These are phyloP conservation scores for Eristalinus sepulchralis DNA, from an alignment of 2,888 invertebrate species.

Conservation along the genomic window DNA sequence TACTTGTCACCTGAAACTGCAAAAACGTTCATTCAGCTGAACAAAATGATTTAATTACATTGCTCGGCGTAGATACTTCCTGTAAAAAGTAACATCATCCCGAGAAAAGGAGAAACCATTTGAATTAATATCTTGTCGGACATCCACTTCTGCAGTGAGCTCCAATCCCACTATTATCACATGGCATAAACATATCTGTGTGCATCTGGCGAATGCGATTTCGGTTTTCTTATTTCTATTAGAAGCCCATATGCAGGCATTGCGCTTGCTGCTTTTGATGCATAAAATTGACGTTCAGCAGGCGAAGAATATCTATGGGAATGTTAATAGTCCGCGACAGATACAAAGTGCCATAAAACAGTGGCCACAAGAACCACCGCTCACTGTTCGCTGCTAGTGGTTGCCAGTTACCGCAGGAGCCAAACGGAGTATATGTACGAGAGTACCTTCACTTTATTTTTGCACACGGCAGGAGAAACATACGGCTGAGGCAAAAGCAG, in stretches of 20 bases:
- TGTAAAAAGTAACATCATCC: background rate
- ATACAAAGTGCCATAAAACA: conserved; percentile 69
- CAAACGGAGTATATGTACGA: conserved; percentile 10
- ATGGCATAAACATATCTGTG: background rate
- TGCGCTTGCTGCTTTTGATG: conserved; percentile 61
- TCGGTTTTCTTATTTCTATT: background rate
- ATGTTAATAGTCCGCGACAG: conserved; percentile 68
- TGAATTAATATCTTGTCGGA: background rate
- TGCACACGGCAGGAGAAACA: conserved; percentile 1
- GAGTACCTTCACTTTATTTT: conserved; percentile 3
- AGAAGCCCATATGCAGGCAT: conserved; percentile 12
- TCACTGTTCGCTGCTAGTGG: conserved; percentile 16
- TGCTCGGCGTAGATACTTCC: background rate
- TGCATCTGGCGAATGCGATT: conserved; percentile 6
- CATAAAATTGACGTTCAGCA: conserved; percentile 57
- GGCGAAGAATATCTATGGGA: conserved; percentile 54
- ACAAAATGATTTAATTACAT: background rate
- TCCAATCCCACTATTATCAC: background rate
- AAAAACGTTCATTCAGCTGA: background rate
- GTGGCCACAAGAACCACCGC: conserved; percentile 30
- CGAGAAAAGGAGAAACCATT: background rate
- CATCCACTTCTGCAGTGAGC: background rate
- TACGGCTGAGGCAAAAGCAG: background rate
- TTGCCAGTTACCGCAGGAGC: conserved; percentile 35
- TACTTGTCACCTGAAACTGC: background rate